Conservation (phyloP, 2,888 invertebrate species). For the Caenorhabditis japonica region DNA sequence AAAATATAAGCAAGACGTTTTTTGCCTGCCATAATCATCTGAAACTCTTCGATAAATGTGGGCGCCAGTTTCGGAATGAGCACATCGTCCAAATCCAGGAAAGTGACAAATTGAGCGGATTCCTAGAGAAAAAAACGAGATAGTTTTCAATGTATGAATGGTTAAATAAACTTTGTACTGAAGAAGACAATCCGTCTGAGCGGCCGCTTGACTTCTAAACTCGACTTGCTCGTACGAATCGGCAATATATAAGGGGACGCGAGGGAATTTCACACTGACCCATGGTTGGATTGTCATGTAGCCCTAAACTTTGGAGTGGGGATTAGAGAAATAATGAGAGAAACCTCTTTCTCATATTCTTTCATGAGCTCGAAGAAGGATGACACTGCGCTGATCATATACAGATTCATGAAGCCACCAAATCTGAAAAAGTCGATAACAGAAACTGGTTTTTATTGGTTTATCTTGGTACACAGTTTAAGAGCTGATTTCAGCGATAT, state of each 20-base stretch:
- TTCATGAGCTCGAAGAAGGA: conserved; percentile 57
- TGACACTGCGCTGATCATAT: conserved; percentile 56
- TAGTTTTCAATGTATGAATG: not conserved
- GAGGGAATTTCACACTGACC: conserved; percentile 48
- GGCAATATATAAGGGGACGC: conserved; percentile 30
- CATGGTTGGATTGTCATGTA: conserved; percentile 60
- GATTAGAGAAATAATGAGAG: conserved; percentile 1
- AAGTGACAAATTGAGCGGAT: conserved; percentile 56
- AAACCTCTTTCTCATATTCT: conserved; percentile 54
- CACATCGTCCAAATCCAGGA: conserved; percentile 62
- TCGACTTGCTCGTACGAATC: conserved; percentile 57
- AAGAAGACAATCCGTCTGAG: conserved; percentile 61
- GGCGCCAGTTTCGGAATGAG: conserved; percentile 56
- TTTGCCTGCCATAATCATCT: conserved; percentile 23
- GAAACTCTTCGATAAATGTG: conserved; percentile 57
- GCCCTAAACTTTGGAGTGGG: conserved; percentile 49
- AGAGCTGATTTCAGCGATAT: too few relatives aligned
- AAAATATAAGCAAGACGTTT: conserved; percentile 26
- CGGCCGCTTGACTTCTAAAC: conserved; percentile 61
- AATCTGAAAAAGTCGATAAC: conserved; percentile 36
- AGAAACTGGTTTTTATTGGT: too few relatives aligned
- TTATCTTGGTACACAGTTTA: too few relatives aligned
- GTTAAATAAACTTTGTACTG: conserved; percentile 55
- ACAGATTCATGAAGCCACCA: conserved; percentile 59
- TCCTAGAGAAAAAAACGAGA: conserved; percentile 48